Percentiles rank a stretch among this genome's conserved stretches.
phyloP scores from a whole-genome alignment of 2,888 invertebrate species.

The Metopia argyrocephala region DNA sequence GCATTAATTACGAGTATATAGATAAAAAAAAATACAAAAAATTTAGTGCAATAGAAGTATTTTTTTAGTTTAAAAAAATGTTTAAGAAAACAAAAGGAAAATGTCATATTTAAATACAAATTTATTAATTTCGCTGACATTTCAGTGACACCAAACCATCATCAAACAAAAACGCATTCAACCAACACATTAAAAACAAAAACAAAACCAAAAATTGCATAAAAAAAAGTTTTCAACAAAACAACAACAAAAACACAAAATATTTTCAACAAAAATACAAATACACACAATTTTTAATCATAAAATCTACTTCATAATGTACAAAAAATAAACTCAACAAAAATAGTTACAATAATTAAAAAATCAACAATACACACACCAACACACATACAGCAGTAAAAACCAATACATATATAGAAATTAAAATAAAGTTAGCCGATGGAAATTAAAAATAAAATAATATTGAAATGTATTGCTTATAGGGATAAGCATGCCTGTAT shows the following conservation, averaged over 20 bases:
- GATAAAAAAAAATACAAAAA: neutral
- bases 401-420: too few relatives aligned
- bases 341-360: neutral
- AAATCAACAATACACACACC: neutral
- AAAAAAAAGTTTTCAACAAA: neutral
- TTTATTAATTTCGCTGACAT: conserved; percentile 36
- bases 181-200: too few relatives aligned
- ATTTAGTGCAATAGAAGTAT: neutral
- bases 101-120: conserved; percentile 28
- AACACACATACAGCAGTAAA: too few relatives aligned
- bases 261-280: neutral
- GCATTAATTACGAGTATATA: neutral
- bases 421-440: too few relatives aligned
- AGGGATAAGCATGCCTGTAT: too few relatives aligned
- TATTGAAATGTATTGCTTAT: too few relatives aligned
- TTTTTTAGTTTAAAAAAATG: too few relatives aligned
- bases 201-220: conserved; percentile 1
- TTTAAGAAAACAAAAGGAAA: conserved; percentile 19
- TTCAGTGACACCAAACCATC: conserved; percentile 40
- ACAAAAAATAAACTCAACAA: neutral
- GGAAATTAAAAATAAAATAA: neutral
- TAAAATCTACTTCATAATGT: neutral
- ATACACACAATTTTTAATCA: neutral
- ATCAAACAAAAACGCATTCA: too few relatives aligned
- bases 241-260: conserved; percentile 3